A percentile compares a stretch with the other conserved stretches of the same genome.
These are phyloP conservation scores for Leptopilina clavipes DNA, from an alignment of 1,140 invertebrate genomes.

Conservation along the genomic window DNA sequence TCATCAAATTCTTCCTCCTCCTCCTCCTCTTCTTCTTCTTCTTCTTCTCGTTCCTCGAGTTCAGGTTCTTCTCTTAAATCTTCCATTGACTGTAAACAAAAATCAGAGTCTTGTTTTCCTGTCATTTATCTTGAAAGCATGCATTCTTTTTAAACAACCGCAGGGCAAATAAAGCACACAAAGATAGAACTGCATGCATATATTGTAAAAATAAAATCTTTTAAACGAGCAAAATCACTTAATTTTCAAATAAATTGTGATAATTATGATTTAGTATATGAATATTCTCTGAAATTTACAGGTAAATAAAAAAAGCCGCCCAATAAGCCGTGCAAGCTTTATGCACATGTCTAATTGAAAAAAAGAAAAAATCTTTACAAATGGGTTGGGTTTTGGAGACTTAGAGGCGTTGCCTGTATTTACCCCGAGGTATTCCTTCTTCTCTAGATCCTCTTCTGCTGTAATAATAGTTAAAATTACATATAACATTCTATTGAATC, in stretches of 20 bases:
- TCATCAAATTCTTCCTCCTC: slow-evolving; percentile 62
- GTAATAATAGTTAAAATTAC: slow-evolving; percentile 55
- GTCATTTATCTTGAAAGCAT: not conserved
- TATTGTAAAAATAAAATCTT: no score
- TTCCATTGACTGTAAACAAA: slow-evolving; percentile 68
- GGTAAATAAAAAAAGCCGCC: slow-evolving; percentile 57
- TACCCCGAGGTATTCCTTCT: slow-evolving; percentile 74
- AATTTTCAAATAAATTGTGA: no score
- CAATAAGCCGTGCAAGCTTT: slow-evolving; percentile 58
- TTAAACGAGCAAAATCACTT: no score
- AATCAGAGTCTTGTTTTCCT: not conserved
- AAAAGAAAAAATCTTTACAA: slow-evolving; percentile 73
- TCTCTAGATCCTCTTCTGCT: slow-evolving; percentile 72
- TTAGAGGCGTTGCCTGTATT: slow-evolving; percentile 73
- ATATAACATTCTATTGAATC: not conserved
- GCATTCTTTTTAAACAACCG: slow-evolving; percentile 34
- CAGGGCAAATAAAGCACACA: slow-evolving; percentile 47
- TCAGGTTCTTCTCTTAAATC: slow-evolving; percentile 75
- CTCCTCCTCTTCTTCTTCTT: slow-evolving; percentile 73
- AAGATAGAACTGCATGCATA: not conserved
- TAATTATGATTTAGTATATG: no score
- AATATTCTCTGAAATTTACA: no score
- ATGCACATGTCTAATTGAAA: slow-evolving; percentile 55
- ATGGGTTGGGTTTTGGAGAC: slow-evolving; percentile 74
- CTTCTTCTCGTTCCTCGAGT: slow-evolving; percentile 73